Conservation (phyloP, 2,888 invertebrate genomes). For the Dryobotodes eremita region DNA sequence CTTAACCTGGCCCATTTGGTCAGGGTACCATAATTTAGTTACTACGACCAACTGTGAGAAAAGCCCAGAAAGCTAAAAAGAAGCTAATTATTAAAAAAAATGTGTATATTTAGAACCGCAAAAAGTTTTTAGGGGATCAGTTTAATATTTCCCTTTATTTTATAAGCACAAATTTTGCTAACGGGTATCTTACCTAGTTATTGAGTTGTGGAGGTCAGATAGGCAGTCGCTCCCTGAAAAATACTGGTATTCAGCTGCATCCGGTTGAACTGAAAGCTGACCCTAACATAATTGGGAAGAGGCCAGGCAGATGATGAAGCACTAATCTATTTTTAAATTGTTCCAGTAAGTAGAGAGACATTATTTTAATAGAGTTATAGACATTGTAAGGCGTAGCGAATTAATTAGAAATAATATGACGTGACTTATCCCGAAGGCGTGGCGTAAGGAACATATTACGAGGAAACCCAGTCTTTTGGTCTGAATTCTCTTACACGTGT, state of each 20-base stretch:
- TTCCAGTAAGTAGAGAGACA: not conserved
- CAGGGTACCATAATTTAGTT: not conserved
- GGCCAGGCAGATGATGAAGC: not conserved
- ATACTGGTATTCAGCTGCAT: not conserved
- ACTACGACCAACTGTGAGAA: not conserved
- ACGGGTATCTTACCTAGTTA: not conserved
- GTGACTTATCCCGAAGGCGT: not conserved
- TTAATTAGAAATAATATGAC: not conserved
- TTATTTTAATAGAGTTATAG: not conserved
- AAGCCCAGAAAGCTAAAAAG: no score
- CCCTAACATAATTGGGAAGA: not conserved
- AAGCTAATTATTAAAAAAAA: no score
- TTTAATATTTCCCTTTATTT: not conserved
- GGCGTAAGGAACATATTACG: not conserved
- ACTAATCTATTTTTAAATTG: not conserved
- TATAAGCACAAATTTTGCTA: not conserved
- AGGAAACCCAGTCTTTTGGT: not conserved
- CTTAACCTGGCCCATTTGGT: no score
- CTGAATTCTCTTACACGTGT: slow-evolving; percentile 19
- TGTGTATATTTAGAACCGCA: not conserved
- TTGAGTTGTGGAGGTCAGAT: not conserved
- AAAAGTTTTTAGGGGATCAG: not conserved
- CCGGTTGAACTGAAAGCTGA: not conserved
- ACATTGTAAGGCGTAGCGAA: not conserved
- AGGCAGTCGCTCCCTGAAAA: not conserved